A percentile compares a stretch with the other conserved stretches of the same genome.
phyloP scores from a whole-genome alignment of 2,888 invertebrate genomes.

The Plusia festucae region DNA sequence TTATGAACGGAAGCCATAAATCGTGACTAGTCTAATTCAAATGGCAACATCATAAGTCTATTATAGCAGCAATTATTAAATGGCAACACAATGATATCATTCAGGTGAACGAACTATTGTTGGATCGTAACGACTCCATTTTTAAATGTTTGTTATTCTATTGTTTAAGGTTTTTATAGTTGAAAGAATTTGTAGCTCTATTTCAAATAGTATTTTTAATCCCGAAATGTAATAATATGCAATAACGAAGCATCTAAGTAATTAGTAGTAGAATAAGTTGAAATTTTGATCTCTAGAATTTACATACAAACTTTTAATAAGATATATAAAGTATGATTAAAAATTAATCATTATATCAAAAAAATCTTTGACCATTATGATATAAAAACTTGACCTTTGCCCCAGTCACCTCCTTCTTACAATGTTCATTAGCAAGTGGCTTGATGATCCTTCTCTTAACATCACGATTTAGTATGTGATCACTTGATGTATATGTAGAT shows the following conservation, averaged over 20 bases:
- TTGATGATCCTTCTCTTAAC: background rate
- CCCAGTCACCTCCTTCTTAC: background rate
- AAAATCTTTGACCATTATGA: background rate
- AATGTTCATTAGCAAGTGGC: background rate
- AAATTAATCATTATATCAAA: background rate
- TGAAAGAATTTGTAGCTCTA: background rate
- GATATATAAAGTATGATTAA: too few species aligned
- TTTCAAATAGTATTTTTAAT: too few species aligned
- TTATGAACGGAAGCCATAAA: conserved; percentile 53
- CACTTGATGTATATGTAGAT: background rate
- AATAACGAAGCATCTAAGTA: too few species aligned
- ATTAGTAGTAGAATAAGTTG: too few species aligned
- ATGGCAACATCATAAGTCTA: conserved; percentile 17
- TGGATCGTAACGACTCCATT: conserved; percentile 13
- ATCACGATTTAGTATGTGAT: background rate
- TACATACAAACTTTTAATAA: too few species aligned
- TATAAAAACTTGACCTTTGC: background rate
- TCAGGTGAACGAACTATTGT: conserved; percentile 51
- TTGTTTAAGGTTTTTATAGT: background rate
- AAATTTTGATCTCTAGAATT: too few species aligned
- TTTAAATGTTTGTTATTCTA: conserved; percentile 9
- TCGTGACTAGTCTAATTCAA: conserved; percentile 19
- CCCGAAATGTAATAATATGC: too few species aligned
- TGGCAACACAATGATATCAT: conserved; percentile 55
- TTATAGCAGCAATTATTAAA: conserved; percentile 26